Evolutionary conservation across 2,888 invertebrate species (phyloP), one percentile per base, ranked within the genome.

Genomic region (Cantharis rufa): DNA sequence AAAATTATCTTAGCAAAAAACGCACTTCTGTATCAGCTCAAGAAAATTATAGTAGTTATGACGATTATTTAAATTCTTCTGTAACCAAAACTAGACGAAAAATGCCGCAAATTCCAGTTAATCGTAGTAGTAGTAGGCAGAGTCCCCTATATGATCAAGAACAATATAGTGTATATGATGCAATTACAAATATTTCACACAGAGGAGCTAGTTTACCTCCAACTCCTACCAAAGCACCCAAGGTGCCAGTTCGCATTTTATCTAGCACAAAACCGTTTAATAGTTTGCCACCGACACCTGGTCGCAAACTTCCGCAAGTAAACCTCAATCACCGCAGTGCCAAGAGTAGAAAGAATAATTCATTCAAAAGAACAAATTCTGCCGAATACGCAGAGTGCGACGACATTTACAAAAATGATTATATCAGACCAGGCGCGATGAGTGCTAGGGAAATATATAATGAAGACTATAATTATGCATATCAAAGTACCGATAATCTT

Each of bases 381-480:
- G 88, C 87, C 9, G 88, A 88, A 75, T 87, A 88, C 78, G 83
- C 86, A 28, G 87, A 88, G 69, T 84, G 84, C 62, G 85, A 86
- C 77, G 82, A 79, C 77, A 77, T 73, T 82, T 89, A 89, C 81
- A 88, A 89, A 81, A 86, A 86, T 79, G 87, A 86, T 81, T 89
- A 88, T 79, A 82, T 84, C 70, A 83, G 88, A 75, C 82, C 85
- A 18, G 88, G 87, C 70, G 87, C 88, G 10, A 81, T 86, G 70
- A 88, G 88, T 80, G 88, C 88, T 63, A 83, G 84, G 64, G 86
- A 88, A 72, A 86, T 84, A 76, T 93, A 92, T 87, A 92, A 92
- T 86, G 92, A 93, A 85, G 92, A 93, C 87, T 93, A 93, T 85
- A 93, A 92, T 87, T 92, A 92, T 87, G 92, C 92, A 87, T 93